Conservation (phyloP, 2,113 vertebrate genomes). For the Natator depressus region DNA sequence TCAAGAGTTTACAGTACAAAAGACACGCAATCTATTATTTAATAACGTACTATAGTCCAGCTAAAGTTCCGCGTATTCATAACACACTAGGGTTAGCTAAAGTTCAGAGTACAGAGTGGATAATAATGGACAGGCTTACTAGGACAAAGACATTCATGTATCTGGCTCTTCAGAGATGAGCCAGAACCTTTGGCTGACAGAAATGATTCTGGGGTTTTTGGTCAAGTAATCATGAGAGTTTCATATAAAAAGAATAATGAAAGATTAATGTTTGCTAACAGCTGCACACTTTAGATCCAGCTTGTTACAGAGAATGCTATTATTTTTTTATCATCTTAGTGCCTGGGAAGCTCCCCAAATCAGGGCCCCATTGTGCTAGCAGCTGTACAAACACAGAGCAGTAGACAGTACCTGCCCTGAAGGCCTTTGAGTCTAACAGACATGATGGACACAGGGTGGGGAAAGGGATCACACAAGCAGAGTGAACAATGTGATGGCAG, state of each 20-base stretch:
- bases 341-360: background rate
- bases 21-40: background rate
- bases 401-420: background rate
- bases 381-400: background rate
- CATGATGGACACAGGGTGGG: accelerated
- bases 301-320: background rate
- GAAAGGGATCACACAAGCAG: background rate
- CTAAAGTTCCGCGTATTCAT: background rate
- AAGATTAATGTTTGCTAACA: background rate
- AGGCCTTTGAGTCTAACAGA: background rate
- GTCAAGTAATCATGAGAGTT: background rate
- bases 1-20: background rate
- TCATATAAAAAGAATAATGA: background rate
- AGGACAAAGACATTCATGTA: background rate
- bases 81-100: background rate
- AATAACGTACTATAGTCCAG: background rate
- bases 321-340: background rate
- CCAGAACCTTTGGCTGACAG: background rate
- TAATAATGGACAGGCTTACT: background rate
- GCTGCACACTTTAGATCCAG: background rate
- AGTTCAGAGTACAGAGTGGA: background rate
- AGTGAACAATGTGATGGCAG: background rate
- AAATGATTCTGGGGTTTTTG: background rate
- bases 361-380: background rate
- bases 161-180: background rate